Evolutionary conservation across 1,140 invertebrate genomes (phyloP).

Genomic region (Papilio glaucus): DNA sequence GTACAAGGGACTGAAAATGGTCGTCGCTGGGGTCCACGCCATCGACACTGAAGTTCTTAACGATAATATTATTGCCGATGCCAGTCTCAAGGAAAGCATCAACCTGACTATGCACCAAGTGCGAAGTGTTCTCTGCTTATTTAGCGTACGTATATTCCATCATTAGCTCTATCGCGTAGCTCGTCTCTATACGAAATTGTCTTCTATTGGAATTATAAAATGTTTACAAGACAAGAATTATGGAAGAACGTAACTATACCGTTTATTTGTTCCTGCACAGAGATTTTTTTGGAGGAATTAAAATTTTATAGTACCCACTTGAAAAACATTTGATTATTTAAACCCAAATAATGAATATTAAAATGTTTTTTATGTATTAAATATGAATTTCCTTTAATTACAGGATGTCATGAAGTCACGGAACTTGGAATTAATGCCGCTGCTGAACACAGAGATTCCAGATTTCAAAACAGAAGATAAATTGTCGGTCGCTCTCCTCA

Average conservation of each 20-base stretch:
- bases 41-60: constrained; percentile 56
- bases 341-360: too few species aligned
- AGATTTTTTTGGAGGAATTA: too few species aligned
- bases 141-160: constrained; percentile 66
- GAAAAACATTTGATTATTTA: too few species aligned
- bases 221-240: too few species aligned
- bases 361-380: background rate
- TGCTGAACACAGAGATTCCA: constrained; percentile 64
- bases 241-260: too few species aligned
- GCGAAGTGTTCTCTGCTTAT: constrained; percentile 68
- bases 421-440: constrained; percentile 56
- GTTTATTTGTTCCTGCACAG: too few species aligned
- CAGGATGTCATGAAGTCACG: constrained; percentile 69
- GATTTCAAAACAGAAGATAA: constrained; percentile 55
- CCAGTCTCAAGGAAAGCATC: constrained; percentile 58
- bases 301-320: too few species aligned
- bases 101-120: constrained; percentile 61
- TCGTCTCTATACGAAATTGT: too few species aligned
- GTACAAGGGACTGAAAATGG: constrained; percentile 73
- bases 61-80: constrained; percentile 56
- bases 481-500: constrained; percentile 53
- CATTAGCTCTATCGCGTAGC: too few species aligned
- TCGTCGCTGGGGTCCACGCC: constrained; percentile 62
- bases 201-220: too few species aligned
- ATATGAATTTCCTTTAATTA: constrained; percentile 48